Conservation (phyloP, 2,113 vertebrate genomes). For the Ceuthmochares aereus region DNA sequence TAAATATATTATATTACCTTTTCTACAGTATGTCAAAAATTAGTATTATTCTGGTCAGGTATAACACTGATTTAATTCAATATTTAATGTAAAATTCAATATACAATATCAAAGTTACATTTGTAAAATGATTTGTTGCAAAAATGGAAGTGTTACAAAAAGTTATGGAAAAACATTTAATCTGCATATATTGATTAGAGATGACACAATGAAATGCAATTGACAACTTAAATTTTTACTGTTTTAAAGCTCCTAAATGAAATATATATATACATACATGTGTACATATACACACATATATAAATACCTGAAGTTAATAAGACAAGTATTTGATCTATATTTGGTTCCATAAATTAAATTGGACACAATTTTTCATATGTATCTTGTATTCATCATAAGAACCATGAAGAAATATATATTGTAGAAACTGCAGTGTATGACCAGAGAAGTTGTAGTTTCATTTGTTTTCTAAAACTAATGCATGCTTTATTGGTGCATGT, state of each 20-base stretch:
- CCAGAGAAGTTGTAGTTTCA: neutral
- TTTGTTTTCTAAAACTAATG: neutral
- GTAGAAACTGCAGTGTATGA: neutral
- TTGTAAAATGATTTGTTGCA: neutral
- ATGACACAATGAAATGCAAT: neutral
- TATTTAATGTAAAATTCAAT: conserved; percentile 38
- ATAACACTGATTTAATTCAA: conserved; percentile 7
- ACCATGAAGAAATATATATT: neutral
- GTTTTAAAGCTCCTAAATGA: neutral
- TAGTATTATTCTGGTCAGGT: conserved; percentile 33
- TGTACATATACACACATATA: neutral
- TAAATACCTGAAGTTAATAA: neutral
- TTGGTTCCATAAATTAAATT: neutral
- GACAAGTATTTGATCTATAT: neutral
- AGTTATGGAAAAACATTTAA: neutral
- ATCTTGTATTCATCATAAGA: neutral
- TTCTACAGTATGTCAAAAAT: neutral
- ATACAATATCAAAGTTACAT: neutral
- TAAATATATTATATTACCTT: conserved; percentile 27
- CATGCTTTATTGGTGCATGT: neutral
- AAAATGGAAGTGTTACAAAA: neutral
- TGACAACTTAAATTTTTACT: neutral
- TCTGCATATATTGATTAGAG: neutral
- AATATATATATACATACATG: neutral
- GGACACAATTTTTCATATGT: neutral